phyloP scores from a whole-genome alignment of 2,888 invertebrate species.

The Brenthis hecate region DNA sequence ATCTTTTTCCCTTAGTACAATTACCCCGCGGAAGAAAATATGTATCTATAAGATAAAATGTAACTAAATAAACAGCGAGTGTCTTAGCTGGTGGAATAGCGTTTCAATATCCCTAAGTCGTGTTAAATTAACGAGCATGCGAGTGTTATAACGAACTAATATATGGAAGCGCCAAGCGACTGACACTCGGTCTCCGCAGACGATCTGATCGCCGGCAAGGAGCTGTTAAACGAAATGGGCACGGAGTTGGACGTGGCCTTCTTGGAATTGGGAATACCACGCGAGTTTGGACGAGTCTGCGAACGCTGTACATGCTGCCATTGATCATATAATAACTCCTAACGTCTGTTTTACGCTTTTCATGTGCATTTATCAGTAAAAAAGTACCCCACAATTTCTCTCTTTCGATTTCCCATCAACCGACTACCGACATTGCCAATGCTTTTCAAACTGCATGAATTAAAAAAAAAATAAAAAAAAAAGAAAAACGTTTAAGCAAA shows the following conservation, averaged over 20 bases:
- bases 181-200: slow-evolving; percentile 82
- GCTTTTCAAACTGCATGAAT: slow-evolving; percentile 49
- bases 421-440: slow-evolving; percentile 25
- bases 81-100: slow-evolving; percentile 79
- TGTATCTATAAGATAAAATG: slow-evolving; percentile 28
- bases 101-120: slow-evolving; percentile 44
- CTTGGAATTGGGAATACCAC: slow-evolving; percentile 83
- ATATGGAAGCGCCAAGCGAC: slow-evolving; percentile 41
- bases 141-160: slow-evolving; percentile 46
- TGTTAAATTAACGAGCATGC: slow-evolving; percentile 49
- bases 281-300: slow-evolving; percentile 54
- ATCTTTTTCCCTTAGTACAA: slow-evolving; percentile 2
- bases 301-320: slow-evolving; percentile 76
- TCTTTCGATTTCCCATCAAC: slow-evolving; percentile 35
- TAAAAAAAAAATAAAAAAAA: no score
- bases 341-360: slow-evolving; percentile 42
- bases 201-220: slow-evolving; percentile 93
- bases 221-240: slow-evolving; percentile 95
- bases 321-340: slow-evolving; percentile 47
- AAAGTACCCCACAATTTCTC: slow-evolving; percentile 42
- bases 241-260: slow-evolving; percentile 96
- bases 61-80: slow-evolving; percentile 59
- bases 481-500: slow-evolving; percentile 33
- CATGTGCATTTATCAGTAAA: slow-evolving; percentile 67
- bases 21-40: slow-evolving; percentile 2